Percentiles rank a stretch among this genome's conserved stretches.
These are phyloP conservation scores for Sorex maritimensis DNA, from an alignment of 2,797 vertebrate genomes.

Conservation along the genomic window DNA sequence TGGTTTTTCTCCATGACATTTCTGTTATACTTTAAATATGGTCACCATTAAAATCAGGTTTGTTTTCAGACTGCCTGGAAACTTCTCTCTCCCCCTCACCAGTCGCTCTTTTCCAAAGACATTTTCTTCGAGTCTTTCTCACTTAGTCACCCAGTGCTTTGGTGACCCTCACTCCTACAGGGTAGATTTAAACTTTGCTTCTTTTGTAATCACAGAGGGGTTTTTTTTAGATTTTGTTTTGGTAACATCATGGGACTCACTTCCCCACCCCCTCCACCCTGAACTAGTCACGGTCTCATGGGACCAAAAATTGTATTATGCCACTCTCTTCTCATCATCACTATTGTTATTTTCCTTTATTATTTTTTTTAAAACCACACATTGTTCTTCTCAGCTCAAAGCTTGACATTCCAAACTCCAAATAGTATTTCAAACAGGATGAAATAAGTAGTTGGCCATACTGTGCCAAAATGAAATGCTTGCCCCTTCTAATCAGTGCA, in stretches of 20 bases:
- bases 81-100: constrained; percentile 37
- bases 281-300: constrained; percentile 13
- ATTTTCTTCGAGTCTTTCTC: constrained; percentile 70
- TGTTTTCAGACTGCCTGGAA: constrained; percentile 71
- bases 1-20: constrained; percentile 24
- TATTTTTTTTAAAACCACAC: constrained; percentile 63
- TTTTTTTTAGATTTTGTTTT: constrained; percentile 67
- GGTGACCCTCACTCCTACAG: constrained; percentile 63
- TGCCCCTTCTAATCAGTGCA: constrained; percentile 73
- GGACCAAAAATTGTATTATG: constrained; percentile 70
- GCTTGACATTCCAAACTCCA: constrained; percentile 69
- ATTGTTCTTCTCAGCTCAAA: constrained; percentile 78
- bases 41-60: constrained; percentile 39
- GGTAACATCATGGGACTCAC: constrained; percentile 61
- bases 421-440: constrained; percentile 62
- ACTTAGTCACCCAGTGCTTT: constrained; percentile 67
- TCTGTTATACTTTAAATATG: background rate
- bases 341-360: constrained; percentile 75
- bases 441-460: constrained; percentile 40
- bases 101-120: constrained; percentile 20
- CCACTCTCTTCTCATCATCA: constrained; percentile 74
- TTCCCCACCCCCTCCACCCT: background rate
- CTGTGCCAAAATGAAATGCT: constrained; percentile 67
- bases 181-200: constrained; percentile 68
- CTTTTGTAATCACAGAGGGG: constrained; percentile 58